Evolutionary conservation across 1,140 invertebrate genomes (phyloP).

Genomic region (Scaptodrosophila lebanonensis): DNA sequence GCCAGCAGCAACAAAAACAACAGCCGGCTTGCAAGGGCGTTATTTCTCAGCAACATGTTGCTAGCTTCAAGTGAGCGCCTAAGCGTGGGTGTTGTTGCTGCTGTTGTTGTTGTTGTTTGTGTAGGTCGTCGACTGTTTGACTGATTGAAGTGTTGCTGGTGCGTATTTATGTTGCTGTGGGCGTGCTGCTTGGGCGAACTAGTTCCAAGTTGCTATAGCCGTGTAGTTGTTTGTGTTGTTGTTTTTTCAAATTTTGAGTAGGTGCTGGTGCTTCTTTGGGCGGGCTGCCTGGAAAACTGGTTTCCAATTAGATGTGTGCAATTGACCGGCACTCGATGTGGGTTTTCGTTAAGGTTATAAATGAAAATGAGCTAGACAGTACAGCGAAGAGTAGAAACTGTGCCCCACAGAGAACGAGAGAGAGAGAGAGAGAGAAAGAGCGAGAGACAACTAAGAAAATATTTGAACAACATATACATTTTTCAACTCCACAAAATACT

Average conservation of each 20-base stretch:
- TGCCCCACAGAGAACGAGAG: constrained; percentile 5
- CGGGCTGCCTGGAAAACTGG: constrained; percentile 39
- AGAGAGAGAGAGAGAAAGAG: constrained; percentile 24
- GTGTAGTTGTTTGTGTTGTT: constrained; percentile 20
- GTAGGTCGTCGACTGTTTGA: too few relatives aligned
- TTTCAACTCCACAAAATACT: not conserved
- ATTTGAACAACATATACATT: not conserved
- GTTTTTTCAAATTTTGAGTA: constrained; percentile 28
- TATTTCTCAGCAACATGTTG: not conserved
- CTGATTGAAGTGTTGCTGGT: too few relatives aligned
- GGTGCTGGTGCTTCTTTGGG: too few relatives aligned
- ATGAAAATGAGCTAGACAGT: constrained; percentile 29
- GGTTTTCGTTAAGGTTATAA: constrained; percentile 43
- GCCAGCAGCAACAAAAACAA: constrained; percentile 16
- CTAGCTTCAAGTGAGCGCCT: constrained; percentile 25
- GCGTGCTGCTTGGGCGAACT: constrained; percentile 38
- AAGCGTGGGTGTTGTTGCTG: constrained; percentile 7
- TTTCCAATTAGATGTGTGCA: constrained; percentile 67
- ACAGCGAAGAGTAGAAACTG: constrained; percentile 34
- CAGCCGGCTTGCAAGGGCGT: constrained; percentile 18
- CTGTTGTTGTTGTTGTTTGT: too few relatives aligned
- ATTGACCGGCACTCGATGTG: constrained; percentile 48
- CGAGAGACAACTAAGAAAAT: not conserved
- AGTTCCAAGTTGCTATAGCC: too few relatives aligned
- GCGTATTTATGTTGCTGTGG: constrained; percentile 24